Conservation (phyloP, 2,113 vertebrate species). For the Phoxinus phoxinus region DNA sequence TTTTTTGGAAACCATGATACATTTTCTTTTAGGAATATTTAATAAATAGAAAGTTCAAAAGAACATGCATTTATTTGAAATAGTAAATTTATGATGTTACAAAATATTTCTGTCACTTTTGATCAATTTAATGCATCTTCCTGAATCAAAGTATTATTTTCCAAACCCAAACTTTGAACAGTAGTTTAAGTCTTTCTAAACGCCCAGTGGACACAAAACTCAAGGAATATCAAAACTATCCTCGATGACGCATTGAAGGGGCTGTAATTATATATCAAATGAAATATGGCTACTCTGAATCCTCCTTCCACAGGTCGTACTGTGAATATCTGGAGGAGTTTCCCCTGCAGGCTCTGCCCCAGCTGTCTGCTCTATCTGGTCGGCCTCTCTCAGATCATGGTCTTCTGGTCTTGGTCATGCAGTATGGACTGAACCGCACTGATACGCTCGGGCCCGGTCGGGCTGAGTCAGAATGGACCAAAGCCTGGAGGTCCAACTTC, state of each 20-base stretch:
- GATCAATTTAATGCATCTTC: background rate
- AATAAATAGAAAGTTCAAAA: background rate
- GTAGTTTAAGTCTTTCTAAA: background rate
- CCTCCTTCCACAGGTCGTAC: slow-evolving; percentile 60
- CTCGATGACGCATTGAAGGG: background rate
- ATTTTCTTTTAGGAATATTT: background rate
- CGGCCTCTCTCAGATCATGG: slow-evolving; percentile 74
- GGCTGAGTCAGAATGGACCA: slow-evolving; percentile 86
- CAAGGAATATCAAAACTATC: background rate
- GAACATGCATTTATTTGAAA: background rate
- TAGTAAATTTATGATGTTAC: too few species aligned
- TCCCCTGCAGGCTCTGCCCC: slow-evolving; percentile 83
- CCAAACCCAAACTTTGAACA: background rate
- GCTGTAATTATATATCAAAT: background rate
- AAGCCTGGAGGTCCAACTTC: slow-evolving; percentile 94
- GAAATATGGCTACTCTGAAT: background rate
- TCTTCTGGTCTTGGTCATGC: slow-evolving; percentile 88
- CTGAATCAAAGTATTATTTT: background rate
- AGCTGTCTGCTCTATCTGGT: slow-evolving; percentile 84
- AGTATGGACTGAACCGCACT: slow-evolving; percentile 89
- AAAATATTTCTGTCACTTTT: background rate
- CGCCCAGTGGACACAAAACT: background rate
- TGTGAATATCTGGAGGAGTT: slow-evolving; percentile 94
- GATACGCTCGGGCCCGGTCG: slow-evolving; percentile 80
- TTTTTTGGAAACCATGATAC: background rate